Base-by-base conservation (phyloP, 2,113 vertebrate species). In the Acanthochromis polyacanthus region DNA sequence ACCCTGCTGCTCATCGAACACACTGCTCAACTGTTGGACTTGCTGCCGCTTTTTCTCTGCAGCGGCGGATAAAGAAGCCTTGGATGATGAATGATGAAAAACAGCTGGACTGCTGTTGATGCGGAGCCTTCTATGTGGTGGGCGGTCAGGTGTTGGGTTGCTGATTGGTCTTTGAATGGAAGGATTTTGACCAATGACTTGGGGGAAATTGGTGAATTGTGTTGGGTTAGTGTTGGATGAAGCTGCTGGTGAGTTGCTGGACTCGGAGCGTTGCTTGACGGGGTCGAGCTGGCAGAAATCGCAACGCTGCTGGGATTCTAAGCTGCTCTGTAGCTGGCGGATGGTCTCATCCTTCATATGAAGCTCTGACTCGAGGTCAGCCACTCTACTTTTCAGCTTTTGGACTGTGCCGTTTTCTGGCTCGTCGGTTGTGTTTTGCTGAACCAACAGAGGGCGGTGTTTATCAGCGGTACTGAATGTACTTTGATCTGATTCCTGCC, bases 1-100 rank as follows among this genome's bases (percentile, higher is more conserved):
- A 4, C 2, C 2, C 0, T 2, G 14, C 10, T 0, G 4, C 4
- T 2, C 7, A 1, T 0, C 0, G 9, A n/a, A 1, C 10, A 11
- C 8, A 14, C 40, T 43, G 1, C 10, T 11, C 12, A 9, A 43
- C 10, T 10, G 40, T 9, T 43, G 40, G 40, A 43, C 12, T 10
- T 14, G 40, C 10, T 1, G 3, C 10, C 10, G 40, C 10, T 43
- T 43, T 14, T 43, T 43, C 10, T 43, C 40, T 14, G 40, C 40
- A 14, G 40, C 12, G 40, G 10, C 12, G 10, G 9, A 3, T 43
- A 9, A 43, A 43, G 12, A 43, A 43, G 40, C 8, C 10, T 1
- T 10, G 9, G 40, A 43, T 14, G 40, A 43, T 11, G 40, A 14
- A 8, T 32, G 6, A 32, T 5, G 30, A 32, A 32, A 5, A 43